phyloP scores from a whole-genome alignment of 2,113 vertebrate genomes.

The Marcusenius ussheri region DNA sequence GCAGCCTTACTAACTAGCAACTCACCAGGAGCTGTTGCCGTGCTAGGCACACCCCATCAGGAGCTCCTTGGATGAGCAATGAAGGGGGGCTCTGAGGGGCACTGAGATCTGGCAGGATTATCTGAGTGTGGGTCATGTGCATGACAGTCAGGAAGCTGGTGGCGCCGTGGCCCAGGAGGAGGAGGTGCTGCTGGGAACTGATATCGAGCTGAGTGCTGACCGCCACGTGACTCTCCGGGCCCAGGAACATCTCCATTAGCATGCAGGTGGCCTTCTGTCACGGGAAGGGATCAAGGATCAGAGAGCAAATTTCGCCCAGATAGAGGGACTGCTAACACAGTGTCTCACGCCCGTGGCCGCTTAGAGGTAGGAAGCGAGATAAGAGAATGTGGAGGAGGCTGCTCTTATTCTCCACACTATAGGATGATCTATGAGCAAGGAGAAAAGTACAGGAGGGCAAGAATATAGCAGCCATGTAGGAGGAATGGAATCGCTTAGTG shows the following conservation, averaged over 20 bases:
- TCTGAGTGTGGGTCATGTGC: slow-evolving; percentile 71
- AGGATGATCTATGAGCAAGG: neutral
- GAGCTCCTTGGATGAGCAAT: slow-evolving; percentile 63
- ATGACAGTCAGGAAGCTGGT: slow-evolving; percentile 64
- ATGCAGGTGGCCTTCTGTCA: slow-evolving; percentile 61
- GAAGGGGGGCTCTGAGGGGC: slow-evolving; percentile 57
- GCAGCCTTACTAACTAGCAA: neutral
- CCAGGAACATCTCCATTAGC: slow-evolving; percentile 63
- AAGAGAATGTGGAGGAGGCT: neutral
- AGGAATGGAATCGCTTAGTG: neutral
- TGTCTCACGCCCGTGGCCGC: neutral
- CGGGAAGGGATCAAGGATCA: neutral
- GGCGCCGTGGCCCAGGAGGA: slow-evolving; percentile 65
- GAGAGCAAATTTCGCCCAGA: neutral
- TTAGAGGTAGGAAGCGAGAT: neutral
- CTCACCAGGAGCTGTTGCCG: slow-evolving; percentile 66
- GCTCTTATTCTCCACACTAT: neutral
- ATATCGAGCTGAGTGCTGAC: slow-evolving; percentile 68
- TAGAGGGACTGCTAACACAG: neutral
- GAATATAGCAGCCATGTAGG: neutral
- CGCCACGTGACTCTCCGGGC: slow-evolving; percentile 30
- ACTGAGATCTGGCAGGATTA: slow-evolving; percentile 64
- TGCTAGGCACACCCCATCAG: slow-evolving; percentile 64
- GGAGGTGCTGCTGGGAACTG: slow-evolving; percentile 68
- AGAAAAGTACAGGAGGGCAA: neutral